A percentile compares a stretch with the other conserved stretches of the same genome.
Evolutionary conservation across 2,888 invertebrate species (phyloP).

Genomic region (Dichetophora obliterata): DNA sequence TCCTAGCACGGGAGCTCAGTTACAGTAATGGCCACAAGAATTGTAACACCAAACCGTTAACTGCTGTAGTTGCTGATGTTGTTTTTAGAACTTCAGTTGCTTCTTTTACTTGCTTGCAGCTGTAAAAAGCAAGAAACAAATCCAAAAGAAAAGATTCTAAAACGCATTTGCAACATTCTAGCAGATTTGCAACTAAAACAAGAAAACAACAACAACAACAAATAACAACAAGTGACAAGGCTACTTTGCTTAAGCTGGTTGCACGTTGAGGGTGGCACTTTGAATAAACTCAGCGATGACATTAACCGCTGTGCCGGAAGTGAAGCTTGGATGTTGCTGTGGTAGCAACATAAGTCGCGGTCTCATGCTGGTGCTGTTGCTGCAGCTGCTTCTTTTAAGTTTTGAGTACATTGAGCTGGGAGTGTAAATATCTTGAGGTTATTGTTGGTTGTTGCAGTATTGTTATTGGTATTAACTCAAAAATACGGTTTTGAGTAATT

Average conservation of each 20-base stretch:
- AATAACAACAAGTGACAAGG: neutral
- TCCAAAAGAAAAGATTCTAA: neutral
- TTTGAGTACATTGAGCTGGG: neutral
- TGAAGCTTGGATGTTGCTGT: neutral
- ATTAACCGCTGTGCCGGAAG: constrained; percentile 1
- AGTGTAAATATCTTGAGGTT: neutral
- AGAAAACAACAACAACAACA: neutral
- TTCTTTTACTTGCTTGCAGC: neutral
- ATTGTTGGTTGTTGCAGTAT: neutral
- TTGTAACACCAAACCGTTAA: constrained; percentile 6
- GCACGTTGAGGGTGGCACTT: neutral
- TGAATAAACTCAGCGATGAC: neutral
- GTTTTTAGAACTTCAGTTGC: neutral
- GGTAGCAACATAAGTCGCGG: neutral
- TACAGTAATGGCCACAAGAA: constrained; percentile 7
- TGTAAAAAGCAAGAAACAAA: neutral
- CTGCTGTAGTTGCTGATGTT: neutral
- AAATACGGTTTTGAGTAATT: too few species aligned
- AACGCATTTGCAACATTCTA: constrained; percentile 13
- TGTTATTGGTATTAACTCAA: neutral
- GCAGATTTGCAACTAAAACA: constrained; percentile 1
- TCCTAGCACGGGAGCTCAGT: neutral
- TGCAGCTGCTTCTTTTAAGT: neutral
- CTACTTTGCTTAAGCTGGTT: neutral
- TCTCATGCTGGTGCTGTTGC: neutral